phyloP scores from a whole-genome alignment of 2,888 invertebrate species.

The Chalcis sispes region DNA sequence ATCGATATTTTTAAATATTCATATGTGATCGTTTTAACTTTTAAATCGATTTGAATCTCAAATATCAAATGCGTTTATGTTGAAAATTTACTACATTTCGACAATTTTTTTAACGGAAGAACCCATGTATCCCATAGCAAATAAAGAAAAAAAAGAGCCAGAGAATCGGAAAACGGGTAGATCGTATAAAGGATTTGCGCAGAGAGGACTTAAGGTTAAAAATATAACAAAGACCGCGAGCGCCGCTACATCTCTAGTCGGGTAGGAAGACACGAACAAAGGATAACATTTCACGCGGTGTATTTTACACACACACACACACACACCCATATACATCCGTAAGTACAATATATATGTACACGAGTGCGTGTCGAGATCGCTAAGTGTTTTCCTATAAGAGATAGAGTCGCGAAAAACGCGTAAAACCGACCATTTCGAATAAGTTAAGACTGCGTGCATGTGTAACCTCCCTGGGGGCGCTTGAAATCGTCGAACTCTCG shows the following conservation, averaged over 20 bases:
- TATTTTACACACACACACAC: constrained; percentile 2
- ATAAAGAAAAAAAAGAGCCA: not conserved
- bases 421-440: constrained; percentile 7
- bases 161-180: constrained; percentile 29
- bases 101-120: not conserved
- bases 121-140: not conserved
- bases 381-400: constrained; percentile 16
- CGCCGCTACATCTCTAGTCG: not conserved
- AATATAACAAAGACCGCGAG: constrained; percentile 47
- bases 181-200: constrained; percentile 24
- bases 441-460: constrained; percentile 22
- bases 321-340: too few species aligned
- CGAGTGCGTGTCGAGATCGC: constrained; percentile 11
- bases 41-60: too few species aligned
- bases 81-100: not conserved
- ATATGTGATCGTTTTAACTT: too few species aligned
- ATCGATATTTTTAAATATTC: too few species aligned
- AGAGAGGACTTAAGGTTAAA: constrained; percentile 22
- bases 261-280: constrained; percentile 43
- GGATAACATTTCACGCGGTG: constrained; percentile 42
- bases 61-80: not conserved
- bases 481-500: not conserved
- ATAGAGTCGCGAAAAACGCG: constrained; percentile 20
- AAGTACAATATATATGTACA: not conserved
- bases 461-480: constrained; percentile 20